Percentiles rank a stretch among this genome's conserved stretches.
Evolutionary conservation across 2,888 invertebrate species (phyloP).

Genomic region (Andrena haemorrhoa): DNA sequence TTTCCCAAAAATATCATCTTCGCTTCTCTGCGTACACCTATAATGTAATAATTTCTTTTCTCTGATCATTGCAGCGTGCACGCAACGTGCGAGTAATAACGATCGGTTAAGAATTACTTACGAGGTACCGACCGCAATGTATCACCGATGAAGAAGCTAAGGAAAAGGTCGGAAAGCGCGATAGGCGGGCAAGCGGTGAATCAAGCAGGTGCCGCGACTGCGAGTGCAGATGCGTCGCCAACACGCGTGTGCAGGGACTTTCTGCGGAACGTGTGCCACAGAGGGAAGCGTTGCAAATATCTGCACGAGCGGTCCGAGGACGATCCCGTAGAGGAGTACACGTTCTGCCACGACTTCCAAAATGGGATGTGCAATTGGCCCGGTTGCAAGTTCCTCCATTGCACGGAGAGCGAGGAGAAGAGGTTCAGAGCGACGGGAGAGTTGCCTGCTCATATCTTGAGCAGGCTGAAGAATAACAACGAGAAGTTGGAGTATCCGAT

Average conservation of each 20-base stretch:
- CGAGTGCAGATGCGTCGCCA: constrained; percentile 74
- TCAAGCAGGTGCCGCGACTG: constrained; percentile 73
- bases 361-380: constrained; percentile 91
- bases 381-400: constrained; percentile 92
- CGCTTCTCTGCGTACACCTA: not conserved
- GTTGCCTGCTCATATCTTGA: constrained; percentile 87
- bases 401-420: constrained; percentile 91
- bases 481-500: constrained; percentile 84
- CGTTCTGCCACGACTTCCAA: constrained; percentile 90
- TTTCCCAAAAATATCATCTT: not conserved
- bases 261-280: constrained; percentile 87
- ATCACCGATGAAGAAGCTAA: constrained; percentile 75
- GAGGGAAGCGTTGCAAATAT: constrained; percentile 86
- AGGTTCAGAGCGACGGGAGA: constrained; percentile 91
- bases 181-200: constrained; percentile 45
- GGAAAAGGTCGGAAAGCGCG: constrained; percentile 65
- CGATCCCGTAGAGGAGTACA: constrained; percentile 83
- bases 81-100: constrained; percentile 31
- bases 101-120: constrained; percentile 46
- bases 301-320: constrained; percentile 85
- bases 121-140: constrained; percentile 59
- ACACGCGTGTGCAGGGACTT: constrained; percentile 87
- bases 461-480: constrained; percentile 76
- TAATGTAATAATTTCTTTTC: constrained; percentile 14
- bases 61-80: constrained; percentile 49